phyloP scores from a whole-genome alignment of 2,888 invertebrate genomes.

The Caenorhabditis virilis region DNA sequence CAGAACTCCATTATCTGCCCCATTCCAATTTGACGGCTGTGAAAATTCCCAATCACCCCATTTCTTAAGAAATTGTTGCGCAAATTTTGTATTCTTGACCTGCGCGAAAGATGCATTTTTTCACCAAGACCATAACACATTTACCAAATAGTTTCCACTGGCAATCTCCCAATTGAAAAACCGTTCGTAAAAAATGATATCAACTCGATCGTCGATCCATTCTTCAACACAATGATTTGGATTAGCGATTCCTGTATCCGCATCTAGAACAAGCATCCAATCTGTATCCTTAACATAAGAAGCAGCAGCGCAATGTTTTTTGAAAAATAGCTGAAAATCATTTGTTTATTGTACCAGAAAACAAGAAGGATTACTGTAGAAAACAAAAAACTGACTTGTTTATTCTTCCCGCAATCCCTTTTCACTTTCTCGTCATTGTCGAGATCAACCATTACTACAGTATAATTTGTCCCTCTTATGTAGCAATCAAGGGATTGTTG shows the following conservation, averaged over 20 bases:
- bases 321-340: constrained; percentile 61
- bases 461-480: constrained; percentile 59
- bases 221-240: constrained; percentile 68
- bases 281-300: constrained; percentile 64
- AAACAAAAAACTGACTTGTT: constrained; percentile 36
- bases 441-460: constrained; percentile 58
- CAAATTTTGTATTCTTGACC: constrained; percentile 49
- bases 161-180: constrained; percentile 68
- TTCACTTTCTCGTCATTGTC: constrained; percentile 55
- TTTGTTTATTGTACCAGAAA: not conserved
- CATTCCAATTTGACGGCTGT: constrained; percentile 59
- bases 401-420: constrained; percentile 50
- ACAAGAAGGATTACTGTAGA: not conserved
- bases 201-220: constrained; percentile 66
- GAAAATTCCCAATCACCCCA: constrained; percentile 59
- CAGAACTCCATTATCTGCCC: constrained; percentile 65
- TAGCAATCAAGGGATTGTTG: constrained; percentile 62
- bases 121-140: not conserved
- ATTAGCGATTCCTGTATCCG: constrained; percentile 66
- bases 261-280: constrained; percentile 67
- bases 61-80: constrained; percentile 41
- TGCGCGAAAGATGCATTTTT: constrained; percentile 11
- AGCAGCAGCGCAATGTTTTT: constrained; percentile 66
- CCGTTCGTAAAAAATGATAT: constrained; percentile 66
- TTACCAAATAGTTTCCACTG: constrained; percentile 65